These are phyloP conservation scores for Calliopsis andreniformis DNA, from an alignment of 1,140 invertebrate genomes.

Conservation along the genomic window DNA sequence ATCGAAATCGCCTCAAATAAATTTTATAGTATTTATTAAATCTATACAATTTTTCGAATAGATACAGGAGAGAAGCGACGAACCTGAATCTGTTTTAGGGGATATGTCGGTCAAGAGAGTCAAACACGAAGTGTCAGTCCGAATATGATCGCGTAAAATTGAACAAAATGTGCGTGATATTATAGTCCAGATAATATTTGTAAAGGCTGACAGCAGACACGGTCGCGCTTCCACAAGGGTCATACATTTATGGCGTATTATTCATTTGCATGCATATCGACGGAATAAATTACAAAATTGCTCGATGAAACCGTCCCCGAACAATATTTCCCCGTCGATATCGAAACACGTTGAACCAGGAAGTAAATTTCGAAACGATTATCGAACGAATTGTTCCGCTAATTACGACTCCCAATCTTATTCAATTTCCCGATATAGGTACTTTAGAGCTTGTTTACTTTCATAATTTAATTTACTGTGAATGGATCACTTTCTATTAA, in stretches of 20 bases:
- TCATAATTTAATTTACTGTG: background rate
- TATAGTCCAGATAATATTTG: background rate
- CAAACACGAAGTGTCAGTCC: background rate
- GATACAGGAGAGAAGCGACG: too few relatives aligned
- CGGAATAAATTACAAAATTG: conserved; percentile 48
- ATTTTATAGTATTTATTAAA: background rate
- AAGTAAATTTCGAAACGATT: background rate
- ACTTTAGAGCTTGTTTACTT: background rate
- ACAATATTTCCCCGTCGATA: conserved; percentile 7
- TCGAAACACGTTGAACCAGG: background rate
- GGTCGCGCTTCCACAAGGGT: background rate
- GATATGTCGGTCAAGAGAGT: background rate
- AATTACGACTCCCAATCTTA: background rate
- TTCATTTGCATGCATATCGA: conserved; percentile 39
- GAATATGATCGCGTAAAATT: background rate
- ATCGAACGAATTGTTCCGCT: background rate
- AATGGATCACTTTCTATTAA: too few relatives aligned
- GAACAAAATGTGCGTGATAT: background rate
- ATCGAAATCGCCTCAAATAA: background rate
- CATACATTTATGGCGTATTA: conserved; percentile 6
- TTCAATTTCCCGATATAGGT: background rate
- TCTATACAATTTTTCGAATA: too few relatives aligned
- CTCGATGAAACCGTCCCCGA: conserved; percentile 7
- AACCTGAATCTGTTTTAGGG: background rate
- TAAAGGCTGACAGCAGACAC: background rate